Evolutionary conservation across 92 coral and sea anemone species (phyloP).

Genomic region (Porites cylindrica): DNA sequence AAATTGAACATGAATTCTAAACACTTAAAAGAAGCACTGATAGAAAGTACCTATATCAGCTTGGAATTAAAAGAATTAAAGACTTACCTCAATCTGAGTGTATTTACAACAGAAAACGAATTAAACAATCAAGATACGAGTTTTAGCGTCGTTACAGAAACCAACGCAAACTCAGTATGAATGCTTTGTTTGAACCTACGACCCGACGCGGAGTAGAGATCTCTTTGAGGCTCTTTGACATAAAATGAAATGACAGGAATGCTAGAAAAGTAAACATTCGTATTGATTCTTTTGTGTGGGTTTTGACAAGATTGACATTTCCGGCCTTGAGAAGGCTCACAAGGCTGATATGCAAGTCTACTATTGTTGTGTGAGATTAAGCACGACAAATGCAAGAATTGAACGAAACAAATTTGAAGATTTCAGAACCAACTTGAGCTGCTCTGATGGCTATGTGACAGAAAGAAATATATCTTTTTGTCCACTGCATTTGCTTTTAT

Average conservation of each 20-base stretch:
- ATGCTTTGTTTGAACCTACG: conserved; percentile 4
- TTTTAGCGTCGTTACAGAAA: too few relatives aligned
- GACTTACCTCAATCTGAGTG: not conserved
- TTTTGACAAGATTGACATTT: conserved; percentile 7
- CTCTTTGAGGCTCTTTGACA: not conserved
- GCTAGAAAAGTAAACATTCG: conserved; percentile 25
- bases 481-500: too few relatives aligned
- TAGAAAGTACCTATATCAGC: too few relatives aligned
- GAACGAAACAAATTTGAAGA: not conserved
- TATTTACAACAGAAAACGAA: too few relatives aligned
- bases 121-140: not conserved
- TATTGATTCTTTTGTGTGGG: conserved; percentile 7
- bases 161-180: not conserved
- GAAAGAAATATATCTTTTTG: too few relatives aligned
- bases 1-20: too few relatives aligned
- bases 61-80: not conserved
- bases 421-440: too few relatives aligned
- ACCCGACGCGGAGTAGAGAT: conserved; percentile 29
- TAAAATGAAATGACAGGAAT: conserved; percentile 28
- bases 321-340: not conserved
- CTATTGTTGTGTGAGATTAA: conserved; percentile 5
- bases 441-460: too few relatives aligned
- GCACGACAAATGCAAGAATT: not conserved
- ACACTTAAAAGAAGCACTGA: too few relatives aligned
- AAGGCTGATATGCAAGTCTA: conserved; percentile 14